phyloP scores from a whole-genome alignment of 2,888 invertebrate species.

The Drosophila engyochracea region DNA sequence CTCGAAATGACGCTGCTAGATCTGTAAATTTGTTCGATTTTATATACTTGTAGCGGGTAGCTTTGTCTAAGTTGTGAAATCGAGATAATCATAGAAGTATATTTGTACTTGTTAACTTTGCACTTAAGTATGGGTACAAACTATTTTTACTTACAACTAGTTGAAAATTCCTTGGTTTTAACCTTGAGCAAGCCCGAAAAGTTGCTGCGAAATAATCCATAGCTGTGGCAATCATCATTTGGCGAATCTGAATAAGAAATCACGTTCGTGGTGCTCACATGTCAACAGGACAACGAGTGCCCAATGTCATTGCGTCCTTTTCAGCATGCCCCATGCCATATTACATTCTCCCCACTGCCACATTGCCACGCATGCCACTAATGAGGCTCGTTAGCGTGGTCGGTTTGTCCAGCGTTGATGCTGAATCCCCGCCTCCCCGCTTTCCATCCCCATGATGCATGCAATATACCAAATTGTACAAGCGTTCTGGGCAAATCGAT shows the following conservation, averaged over 20 bases:
- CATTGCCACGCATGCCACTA: constrained; percentile 73
- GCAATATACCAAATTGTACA: constrained; percentile 78
- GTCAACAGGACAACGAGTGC: constrained; percentile 38
- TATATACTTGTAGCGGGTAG: background rate
- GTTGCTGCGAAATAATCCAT: background rate
- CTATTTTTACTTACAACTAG: background rate
- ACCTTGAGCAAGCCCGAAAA: background rate
- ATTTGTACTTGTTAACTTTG: background rate
- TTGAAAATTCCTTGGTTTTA: background rate
- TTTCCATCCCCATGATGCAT: constrained; percentile 58
- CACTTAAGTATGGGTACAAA: background rate
- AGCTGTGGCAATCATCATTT: constrained; percentile 41
- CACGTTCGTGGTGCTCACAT: constrained; percentile 62
- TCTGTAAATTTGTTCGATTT: background rate
- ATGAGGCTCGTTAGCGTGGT: constrained; percentile 79
- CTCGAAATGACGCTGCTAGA: background rate
- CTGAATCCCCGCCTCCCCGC: background rate
- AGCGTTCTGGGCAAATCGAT: constrained; percentile 76
- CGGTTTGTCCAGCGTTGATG: constrained; percentile 40
- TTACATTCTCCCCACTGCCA: constrained; percentile 30
- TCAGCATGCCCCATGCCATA: constrained; percentile 26
- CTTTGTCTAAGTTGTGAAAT: background rate
- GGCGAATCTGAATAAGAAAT: constrained; percentile 54
- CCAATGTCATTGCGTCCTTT: constrained; percentile 22
- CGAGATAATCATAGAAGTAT: background rate